Conservation (phyloP, 2,113 vertebrate species). For the Trachemys scripta region DNA sequence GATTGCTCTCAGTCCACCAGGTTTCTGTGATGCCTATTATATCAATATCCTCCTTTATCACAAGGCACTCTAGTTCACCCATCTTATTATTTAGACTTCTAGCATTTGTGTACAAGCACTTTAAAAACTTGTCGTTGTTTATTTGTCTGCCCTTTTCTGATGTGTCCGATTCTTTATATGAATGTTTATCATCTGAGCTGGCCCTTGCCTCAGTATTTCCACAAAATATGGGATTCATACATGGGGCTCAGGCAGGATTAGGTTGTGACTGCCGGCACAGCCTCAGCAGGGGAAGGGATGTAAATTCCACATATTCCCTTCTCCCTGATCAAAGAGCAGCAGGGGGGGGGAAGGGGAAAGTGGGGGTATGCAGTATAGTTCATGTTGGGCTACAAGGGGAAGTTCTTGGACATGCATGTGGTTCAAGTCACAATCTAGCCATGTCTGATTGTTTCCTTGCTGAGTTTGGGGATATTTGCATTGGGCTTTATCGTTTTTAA, state of each 20-base stretch:
- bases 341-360: fast-evolving
- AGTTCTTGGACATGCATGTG: not conserved
- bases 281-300: not conserved
- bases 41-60: too few species aligned
- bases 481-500: not conserved
- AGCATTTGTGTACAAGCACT: too few species aligned
- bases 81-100: too few species aligned
- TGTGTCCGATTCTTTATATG: too few species aligned
- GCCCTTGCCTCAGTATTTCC: not conserved
- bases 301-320: not conserved
- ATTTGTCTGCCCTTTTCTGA: too few species aligned
- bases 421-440: not conserved
- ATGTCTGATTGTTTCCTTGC: not conserved
- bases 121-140: too few species aligned
- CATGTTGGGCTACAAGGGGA: not conserved
- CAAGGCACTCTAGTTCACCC: too few species aligned
- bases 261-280: too few species aligned
- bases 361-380: too few species aligned
- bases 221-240: not conserved
- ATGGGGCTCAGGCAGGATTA: not conserved
- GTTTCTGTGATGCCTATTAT: too few species aligned
- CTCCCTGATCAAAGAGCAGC: not conserved
- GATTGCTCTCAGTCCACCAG: too few species aligned
- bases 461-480: not conserved
- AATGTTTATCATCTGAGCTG: too few species aligned